Percentiles rank a stretch among this genome's conserved stretches.
phyloP scores from a whole-genome alignment of 2,888 invertebrate genomes.

The Phragmatobia fuliginosa region DNA sequence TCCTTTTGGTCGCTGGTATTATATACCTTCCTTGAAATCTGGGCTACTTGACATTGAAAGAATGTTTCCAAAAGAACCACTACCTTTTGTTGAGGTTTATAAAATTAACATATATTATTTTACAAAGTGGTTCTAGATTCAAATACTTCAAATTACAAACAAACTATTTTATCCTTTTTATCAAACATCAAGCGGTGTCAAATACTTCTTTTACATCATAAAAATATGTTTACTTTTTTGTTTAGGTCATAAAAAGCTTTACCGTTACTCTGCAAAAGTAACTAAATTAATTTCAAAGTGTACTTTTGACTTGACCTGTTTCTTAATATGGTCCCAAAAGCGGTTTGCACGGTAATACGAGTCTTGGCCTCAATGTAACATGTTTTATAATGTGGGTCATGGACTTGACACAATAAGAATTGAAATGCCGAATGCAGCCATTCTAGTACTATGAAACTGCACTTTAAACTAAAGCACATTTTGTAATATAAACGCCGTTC shows the following conservation, averaged over 20 bases:
- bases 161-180: not conserved
- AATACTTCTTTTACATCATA: not conserved
- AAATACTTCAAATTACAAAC: not conserved
- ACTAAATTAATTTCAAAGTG: conserved; percentile 1
- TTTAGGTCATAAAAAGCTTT: not conserved
- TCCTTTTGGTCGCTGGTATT: too few species aligned
- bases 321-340: conserved; percentile 25
- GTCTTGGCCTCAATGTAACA: conserved; percentile 59
- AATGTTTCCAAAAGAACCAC: too few species aligned
- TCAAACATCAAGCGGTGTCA: not conserved
- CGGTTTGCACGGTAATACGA: conserved; percentile 47
- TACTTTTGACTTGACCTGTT: conserved; percentile 20
- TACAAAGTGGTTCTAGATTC: too few species aligned
- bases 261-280: not conserved
- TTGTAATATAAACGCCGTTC: not conserved
- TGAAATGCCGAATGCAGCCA: conserved; percentile 35
- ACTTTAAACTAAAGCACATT: conserved; percentile 7
- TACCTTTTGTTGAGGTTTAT: too few species aligned
- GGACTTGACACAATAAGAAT: conserved; percentile 51
- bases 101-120: too few species aligned
- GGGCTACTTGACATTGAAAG: too few species aligned
- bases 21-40: too few species aligned
- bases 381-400: conserved; percentile 69
- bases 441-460: conserved; percentile 18
- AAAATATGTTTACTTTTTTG: not conserved